Conservation (phyloP, 2,113 vertebrate genomes). For the Corapipo altera region DNA sequence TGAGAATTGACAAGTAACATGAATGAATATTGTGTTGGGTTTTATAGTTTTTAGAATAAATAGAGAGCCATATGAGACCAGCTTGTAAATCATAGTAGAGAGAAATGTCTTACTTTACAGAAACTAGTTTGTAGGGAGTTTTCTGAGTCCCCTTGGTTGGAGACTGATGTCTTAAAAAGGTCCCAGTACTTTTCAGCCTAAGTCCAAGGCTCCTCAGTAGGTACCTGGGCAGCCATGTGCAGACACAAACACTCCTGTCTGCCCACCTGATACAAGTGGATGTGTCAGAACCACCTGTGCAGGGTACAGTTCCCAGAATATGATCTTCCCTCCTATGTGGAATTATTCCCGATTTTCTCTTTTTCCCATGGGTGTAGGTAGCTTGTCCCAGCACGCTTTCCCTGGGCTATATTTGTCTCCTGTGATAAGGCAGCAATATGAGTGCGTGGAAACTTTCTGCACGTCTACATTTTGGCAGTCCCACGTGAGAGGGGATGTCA, state of each 20-base stretch:
- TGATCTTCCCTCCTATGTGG: neutral
- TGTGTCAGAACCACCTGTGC: neutral
- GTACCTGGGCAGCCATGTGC: neutral
- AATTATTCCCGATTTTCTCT: neutral
- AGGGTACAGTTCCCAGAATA: neutral
- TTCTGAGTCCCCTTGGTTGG: neutral
- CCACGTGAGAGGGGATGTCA: neutral
- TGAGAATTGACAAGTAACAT: neutral
- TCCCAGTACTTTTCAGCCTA: neutral
- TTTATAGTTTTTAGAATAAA: neutral
- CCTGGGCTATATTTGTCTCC: neutral
- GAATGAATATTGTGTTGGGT: neutral
- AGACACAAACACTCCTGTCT: neutral
- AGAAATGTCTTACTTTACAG: neutral
- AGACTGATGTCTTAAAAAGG: neutral
- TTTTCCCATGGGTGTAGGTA: neutral
- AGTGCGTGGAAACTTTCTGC: neutral
- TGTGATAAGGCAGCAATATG: neutral
- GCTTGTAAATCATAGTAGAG: neutral
- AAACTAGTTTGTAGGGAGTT: neutral
- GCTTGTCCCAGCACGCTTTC: neutral
- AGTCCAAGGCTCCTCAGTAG: neutral
- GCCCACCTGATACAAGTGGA: neutral
- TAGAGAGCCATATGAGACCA: neutral
- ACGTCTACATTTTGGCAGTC: constrained; percentile 25